Conservation (phyloP, 2,113 vertebrate genomes). For the Cacatua alba region DNA sequence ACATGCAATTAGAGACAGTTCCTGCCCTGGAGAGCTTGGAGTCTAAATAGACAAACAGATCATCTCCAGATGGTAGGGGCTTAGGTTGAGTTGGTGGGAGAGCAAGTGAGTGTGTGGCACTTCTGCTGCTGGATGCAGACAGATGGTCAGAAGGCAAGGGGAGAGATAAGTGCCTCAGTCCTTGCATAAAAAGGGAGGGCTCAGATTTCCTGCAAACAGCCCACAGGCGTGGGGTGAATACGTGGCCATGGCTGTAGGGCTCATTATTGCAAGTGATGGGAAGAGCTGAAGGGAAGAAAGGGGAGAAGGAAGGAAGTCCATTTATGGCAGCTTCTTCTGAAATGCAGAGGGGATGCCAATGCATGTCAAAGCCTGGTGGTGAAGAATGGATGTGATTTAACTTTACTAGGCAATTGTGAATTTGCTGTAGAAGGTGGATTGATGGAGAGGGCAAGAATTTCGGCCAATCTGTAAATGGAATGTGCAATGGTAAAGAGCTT, state of each 20-base stretch:
- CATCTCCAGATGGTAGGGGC: constrained; percentile 63
- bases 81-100: constrained; percentile 60
- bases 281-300: neutral
- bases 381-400: constrained; percentile 35
- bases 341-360: neutral
- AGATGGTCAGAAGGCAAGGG: neutral
- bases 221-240: neutral
- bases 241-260: neutral
- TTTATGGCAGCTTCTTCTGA: neutral
- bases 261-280: neutral
- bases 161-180: neutral
- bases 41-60: constrained; percentile 69
- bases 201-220: neutral
- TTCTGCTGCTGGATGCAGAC: constrained; percentile 21
- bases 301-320: neutral
- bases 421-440: constrained; percentile 25
- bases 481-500: neutral
- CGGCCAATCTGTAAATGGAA: neutral
- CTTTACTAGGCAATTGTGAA: neutral
- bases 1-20: constrained; percentile 62
- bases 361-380: neutral
- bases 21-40: constrained; percentile 68
- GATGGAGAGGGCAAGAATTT: constrained; percentile 8
- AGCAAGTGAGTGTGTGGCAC: constrained; percentile 47
- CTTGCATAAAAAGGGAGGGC: neutral